Percentiles rank a stretch among this genome's conserved stretches.
These are phyloP conservation scores for Myotis lucifugus DNA, from an alignment of 2,113 vertebrate species.

Conservation along the genomic window DNA sequence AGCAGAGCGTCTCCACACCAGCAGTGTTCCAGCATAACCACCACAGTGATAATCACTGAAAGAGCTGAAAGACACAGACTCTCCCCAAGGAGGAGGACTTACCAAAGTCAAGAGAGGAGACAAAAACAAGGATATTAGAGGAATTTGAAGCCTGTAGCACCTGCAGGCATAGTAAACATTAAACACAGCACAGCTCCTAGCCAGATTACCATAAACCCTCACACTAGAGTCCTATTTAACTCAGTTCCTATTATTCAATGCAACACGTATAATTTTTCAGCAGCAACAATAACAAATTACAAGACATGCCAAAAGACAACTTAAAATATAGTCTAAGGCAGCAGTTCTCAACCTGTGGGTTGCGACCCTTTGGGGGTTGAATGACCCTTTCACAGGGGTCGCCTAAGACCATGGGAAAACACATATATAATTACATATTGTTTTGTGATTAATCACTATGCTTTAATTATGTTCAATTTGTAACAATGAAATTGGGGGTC, in stretches of 20 bases:
- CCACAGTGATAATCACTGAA: not conserved
- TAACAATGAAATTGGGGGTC: too few species aligned
- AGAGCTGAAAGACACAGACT: not conserved
- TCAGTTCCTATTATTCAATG: not conserved
- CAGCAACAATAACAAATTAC: not conserved
- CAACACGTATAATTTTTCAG: not conserved
- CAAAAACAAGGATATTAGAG: not conserved
- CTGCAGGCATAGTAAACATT: not conserved
- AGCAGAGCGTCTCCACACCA: not conserved
- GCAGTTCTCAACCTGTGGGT: too few species aligned
- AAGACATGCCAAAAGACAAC: not conserved
- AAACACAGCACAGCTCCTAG: not conserved
- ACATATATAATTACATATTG: too few species aligned
- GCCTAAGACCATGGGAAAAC: too few species aligned
- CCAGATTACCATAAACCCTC: not conserved
- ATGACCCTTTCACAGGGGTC: too few species aligned
- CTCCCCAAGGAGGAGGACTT: not conserved
- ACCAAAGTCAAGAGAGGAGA: not conserved
- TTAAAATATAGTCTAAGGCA: not conserved
- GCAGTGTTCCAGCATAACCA: not conserved
- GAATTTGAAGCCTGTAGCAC: not conserved
- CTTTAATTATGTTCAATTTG: too few species aligned
- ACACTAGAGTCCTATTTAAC: not conserved
- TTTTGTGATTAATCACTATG: too few species aligned
- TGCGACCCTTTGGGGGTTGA: too few species aligned